phyloP scores from a whole-genome alignment of 2,113 vertebrate genomes.

The Gymnocephalus cernua region DNA sequence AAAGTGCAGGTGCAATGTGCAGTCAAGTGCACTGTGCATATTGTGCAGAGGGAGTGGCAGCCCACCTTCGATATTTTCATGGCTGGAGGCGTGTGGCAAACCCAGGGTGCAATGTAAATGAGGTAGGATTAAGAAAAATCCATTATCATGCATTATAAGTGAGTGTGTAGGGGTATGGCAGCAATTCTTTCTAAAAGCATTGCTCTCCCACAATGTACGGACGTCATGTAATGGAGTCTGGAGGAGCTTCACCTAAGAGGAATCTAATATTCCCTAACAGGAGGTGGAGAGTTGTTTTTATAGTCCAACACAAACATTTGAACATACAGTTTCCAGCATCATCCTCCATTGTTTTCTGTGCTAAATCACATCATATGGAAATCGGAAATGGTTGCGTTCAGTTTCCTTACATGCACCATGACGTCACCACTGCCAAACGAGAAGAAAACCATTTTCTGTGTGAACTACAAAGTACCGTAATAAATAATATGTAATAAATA shows the following conservation, averaged over 20 bases:
- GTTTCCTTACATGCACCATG: not conserved
- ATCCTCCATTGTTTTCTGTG: not conserved
- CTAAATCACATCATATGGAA: not conserved
- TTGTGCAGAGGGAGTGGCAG: slow-evolving; percentile 42
- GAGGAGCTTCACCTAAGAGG: slow-evolving; percentile 34
- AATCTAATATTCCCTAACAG: slow-evolving; percentile 38
- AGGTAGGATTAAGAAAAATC: slow-evolving; percentile 65
- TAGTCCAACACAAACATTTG: not conserved
- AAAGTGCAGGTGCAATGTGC: slow-evolving; percentile 23
- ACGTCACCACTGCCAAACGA: not conserved
- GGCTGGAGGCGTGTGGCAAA: slow-evolving; percentile 25
- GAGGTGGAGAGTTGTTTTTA: slow-evolving; percentile 13
- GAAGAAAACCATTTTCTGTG: not conserved
- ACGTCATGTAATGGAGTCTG: slow-evolving; percentile 35
- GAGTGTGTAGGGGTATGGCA: slow-evolving; percentile 44
- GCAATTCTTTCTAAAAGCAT: slow-evolving; percentile 50
- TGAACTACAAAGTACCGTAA: not conserved
- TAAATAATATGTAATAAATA: not conserved
- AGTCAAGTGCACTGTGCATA: slow-evolving; percentile 32
- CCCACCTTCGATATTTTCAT: slow-evolving; percentile 59
- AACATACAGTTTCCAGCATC: not conserved
- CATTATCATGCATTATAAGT: slow-evolving; percentile 72
- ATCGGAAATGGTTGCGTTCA: not conserved
- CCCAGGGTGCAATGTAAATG: slow-evolving; percentile 42
- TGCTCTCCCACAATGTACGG: slow-evolving; percentile 25